Percentiles rank a stretch among this genome's conserved stretches.
Evolutionary conservation across 2,888 invertebrate genomes (phyloP).

Genomic region (Andrena minutula): DNA sequence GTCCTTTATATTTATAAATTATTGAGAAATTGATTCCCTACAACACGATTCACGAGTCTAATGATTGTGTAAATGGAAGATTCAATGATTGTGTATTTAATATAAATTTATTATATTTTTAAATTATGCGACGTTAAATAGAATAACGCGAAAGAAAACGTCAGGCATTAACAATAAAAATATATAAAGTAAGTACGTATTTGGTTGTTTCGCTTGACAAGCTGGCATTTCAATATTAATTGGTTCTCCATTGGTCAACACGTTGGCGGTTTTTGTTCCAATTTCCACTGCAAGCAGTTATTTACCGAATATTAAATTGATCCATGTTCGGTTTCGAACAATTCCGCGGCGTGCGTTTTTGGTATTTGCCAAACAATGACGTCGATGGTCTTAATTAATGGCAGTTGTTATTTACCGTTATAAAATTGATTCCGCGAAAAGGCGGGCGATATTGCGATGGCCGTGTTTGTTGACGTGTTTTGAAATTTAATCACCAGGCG

Average conservation of each 20-base stretch:
- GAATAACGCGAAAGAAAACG: not conserved
- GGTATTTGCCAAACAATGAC: not conserved
- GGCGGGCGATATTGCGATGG: not conserved
- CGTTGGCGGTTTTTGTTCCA: not conserved
- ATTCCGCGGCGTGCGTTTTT: not conserved
- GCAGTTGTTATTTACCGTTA: not conserved
- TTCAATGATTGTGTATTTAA: too few relatives aligned
- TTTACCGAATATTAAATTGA: slow-evolving; percentile 4
- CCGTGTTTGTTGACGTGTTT: not conserved
- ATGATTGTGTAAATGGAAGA: too few relatives aligned
- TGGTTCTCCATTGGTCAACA: not conserved
- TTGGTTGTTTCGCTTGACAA: not conserved
- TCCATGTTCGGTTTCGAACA: not conserved
- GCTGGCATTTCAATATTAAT: not conserved
- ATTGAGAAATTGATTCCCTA: too few relatives aligned
- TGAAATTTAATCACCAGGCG: too few relatives aligned
- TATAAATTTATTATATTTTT: too few relatives aligned
- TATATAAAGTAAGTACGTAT: not conserved
- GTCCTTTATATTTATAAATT: too few relatives aligned
- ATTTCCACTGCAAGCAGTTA: not conserved
- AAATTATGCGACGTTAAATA: too few relatives aligned
- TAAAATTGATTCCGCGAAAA: not conserved
- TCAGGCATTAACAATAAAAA: not conserved
- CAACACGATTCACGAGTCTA: too few relatives aligned
- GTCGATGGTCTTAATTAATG: not conserved